phyloP scores from a whole-genome alignment of 2,113 vertebrate species.

The Equus przewalskii region DNA sequence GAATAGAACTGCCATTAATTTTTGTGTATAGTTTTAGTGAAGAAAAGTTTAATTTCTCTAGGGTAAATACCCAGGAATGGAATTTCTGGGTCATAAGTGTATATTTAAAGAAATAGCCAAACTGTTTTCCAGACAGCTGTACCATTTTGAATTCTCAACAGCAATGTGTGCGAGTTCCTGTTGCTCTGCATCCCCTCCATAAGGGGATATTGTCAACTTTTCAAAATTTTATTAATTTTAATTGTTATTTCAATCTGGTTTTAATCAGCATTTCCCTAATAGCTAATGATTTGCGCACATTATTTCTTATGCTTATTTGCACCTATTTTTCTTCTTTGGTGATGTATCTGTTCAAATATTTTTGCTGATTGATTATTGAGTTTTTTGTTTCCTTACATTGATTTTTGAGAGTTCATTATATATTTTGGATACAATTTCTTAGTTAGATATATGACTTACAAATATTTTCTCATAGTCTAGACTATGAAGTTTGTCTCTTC shows the following conservation, averaged over 20 bases:
- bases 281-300: not conserved
- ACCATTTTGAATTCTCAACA: not conserved
- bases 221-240: not conserved
- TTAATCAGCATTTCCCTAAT: not conserved
- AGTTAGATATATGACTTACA: not conserved
- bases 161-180: not conserved
- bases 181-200: not conserved
- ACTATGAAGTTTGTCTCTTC: not conserved
- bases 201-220: not conserved
- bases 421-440: not conserved
- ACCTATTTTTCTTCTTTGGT: not conserved
- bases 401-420: not conserved
- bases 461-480: not conserved
- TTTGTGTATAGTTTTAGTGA: no score
- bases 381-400: not conserved
- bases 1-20: no score
- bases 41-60: not conserved
- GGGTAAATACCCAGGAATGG: not conserved
- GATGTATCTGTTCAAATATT: not conserved
- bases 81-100: not conserved
- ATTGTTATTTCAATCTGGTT: not conserved
- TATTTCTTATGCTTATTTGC: not conserved
- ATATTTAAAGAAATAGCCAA: not conserved
- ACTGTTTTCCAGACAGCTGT: not conserved
- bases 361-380: not conserved